Base-by-base conservation (phyloP, 1,140 invertebrate species). In the Macrobrachium nipponense region DNA sequence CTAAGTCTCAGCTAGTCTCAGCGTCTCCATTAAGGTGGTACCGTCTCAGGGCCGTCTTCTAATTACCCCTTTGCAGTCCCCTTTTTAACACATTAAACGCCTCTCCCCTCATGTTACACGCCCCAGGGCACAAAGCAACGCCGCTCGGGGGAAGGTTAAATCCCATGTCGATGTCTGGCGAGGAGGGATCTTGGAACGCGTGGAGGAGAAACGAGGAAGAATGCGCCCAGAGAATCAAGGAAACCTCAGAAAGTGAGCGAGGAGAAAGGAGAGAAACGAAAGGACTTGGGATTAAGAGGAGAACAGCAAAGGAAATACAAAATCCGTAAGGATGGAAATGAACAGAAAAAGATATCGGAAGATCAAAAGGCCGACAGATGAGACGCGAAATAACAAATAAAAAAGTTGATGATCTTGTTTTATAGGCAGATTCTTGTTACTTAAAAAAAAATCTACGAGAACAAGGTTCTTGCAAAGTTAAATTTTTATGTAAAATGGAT, bases 71-170 rank as follows among this genome's bases (percentile, higher is more conserved):
- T 76, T 80, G 75, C 44, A 23, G 82, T 36, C 61, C 75, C 84
- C 72, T 88, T 88, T 83, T 86, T 86, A 82, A 80, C 78, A 88
- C 87, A 86, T 81, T 88, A 86, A 79, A 87, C 82, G 87, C 81
- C 76, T 66, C 81, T 80, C 77, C 68, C 83, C 66, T 62, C 78
- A 60, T 77, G 64, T 86, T 86, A 86, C 84, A 86, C 84, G 84
- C 51, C 66, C 77, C 83, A 44, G 18, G 77, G 84, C 84, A 80
- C 84, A 86, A 79, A 86, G 83, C 82, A 84, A 62, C 89, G 68
- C 51, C 51, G 51, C 51, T 51, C 51, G 51, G 51, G 51, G 51
- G 51, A 51, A 51, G 51, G 51, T 51, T 51, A 51, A 51, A 51
- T 51, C 51, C 51, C 51, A 8, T 12, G 51, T 51, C 51, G 51